Conservation (phyloP, 1,140 invertebrate genomes). For the Drosophila willistoni region DNA sequence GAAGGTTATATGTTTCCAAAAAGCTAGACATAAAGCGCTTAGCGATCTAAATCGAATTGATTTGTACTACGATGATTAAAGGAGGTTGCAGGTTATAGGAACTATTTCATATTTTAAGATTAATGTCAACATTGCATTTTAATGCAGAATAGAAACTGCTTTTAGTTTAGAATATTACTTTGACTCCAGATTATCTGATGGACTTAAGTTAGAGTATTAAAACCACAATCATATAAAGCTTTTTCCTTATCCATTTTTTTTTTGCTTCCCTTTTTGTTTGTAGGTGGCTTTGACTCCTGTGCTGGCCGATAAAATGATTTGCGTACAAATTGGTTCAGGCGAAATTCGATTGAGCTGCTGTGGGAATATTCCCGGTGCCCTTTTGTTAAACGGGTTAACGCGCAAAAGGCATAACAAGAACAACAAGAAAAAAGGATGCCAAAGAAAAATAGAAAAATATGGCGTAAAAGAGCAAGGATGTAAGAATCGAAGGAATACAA, state of each 20-base stretch:
- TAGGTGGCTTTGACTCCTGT: conserved; percentile 38
- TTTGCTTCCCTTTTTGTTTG: conserved; percentile 10
- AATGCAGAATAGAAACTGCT: too few relatives aligned
- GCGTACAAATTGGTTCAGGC: conserved; percentile 70
- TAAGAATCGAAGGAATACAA: conserved; percentile 21
- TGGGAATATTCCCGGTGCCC: conserved; percentile 69
- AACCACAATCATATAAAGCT: conserved; percentile 24
- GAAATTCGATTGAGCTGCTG: conserved; percentile 76
- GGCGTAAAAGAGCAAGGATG: conserved; percentile 49
- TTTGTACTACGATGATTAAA: too few relatives aligned
- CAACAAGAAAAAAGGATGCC: not conserved
- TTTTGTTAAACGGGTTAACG: conserved; percentile 62
- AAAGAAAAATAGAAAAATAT: conserved; percentile 45
- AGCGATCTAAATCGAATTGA: too few relatives aligned
- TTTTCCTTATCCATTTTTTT: not conserved
- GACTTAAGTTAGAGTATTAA: conserved; percentile 19
- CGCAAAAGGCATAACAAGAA: conserved; percentile 37
- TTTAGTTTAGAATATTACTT: too few relatives aligned
- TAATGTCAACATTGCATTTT: too few relatives aligned
- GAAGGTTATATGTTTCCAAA: too few relatives aligned
- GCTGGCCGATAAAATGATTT: conserved; percentile 73
- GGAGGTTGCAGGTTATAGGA: too few relatives aligned
- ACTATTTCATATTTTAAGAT: too few relatives aligned
- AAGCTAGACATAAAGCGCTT: too few relatives aligned
- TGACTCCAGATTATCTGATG: too few relatives aligned